These are phyloP conservation scores for Drosophila peninsularis DNA, from an alignment of 2,888 invertebrate species.

Conservation along the genomic window DNA sequence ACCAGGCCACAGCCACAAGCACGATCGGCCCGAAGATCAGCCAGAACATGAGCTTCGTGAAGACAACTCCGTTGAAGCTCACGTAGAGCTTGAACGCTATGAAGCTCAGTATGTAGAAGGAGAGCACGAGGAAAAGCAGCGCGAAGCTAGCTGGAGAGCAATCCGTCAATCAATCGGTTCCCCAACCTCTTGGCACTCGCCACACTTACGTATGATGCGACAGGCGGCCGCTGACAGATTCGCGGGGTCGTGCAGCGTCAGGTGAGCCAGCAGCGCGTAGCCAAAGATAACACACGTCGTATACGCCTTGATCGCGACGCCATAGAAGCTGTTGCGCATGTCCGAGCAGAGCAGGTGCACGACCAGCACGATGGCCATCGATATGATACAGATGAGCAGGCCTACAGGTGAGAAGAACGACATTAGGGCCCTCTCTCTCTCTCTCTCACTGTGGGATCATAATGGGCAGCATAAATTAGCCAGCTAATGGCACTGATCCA, in stretches of 20 bases:
- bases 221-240: slow-evolving; percentile 69
- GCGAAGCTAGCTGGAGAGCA: slow-evolving; percentile 63
- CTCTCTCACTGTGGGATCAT: no score
- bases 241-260: slow-evolving; percentile 76
- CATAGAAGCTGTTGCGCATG: slow-evolving; percentile 81
- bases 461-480: slow-evolving; percentile 34
- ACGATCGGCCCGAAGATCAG: slow-evolving; percentile 77
- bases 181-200: neutral
- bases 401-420: slow-evolving; percentile 44
- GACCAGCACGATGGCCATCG: slow-evolving; percentile 77
- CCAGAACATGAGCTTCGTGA: slow-evolving; percentile 81
- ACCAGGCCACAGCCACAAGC: slow-evolving; percentile 74
- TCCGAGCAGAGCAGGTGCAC: slow-evolving; percentile 76
- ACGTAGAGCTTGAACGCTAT: slow-evolving; percentile 80
- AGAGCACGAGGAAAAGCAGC: slow-evolving; percentile 72
- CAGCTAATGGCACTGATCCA: no score
- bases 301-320: slow-evolving; percentile 79
- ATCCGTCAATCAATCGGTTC: neutral
- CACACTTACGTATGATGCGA: slow-evolving; percentile 70
- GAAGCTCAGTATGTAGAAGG: slow-evolving; percentile 78
- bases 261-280: slow-evolving; percentile 75
- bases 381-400: slow-evolving; percentile 78
- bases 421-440: no score
- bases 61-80: slow-evolving; percentile 77
- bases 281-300: slow-evolving; percentile 76